Evolutionary conservation across 1,140 invertebrate genomes (phyloP).

Genomic region (Nylanderia fulva): DNA sequence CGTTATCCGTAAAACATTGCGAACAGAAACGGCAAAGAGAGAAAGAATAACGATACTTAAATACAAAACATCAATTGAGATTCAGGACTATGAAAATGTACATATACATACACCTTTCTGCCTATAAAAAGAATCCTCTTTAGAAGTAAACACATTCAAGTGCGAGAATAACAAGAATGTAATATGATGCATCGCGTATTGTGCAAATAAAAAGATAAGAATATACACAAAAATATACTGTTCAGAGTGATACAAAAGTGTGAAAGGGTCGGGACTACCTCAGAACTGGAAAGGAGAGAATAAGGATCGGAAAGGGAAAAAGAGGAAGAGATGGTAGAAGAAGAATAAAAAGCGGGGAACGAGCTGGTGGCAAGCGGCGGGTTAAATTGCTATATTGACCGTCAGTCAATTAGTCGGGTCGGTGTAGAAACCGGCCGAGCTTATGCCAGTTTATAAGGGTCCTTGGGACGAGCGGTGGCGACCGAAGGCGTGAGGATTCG

Average conservation of each 20-base stretch:
- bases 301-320: background rate
- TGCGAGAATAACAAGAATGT: constrained; percentile 21
- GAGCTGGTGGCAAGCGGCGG: constrained; percentile 62
- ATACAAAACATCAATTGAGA: constrained; percentile 21
- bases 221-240: background rate
- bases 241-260: constrained; percentile 23
- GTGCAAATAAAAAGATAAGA: constrained; percentile 37
- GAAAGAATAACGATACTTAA: constrained; percentile 10
- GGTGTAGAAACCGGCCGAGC: constrained; percentile 57
- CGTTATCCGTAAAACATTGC: background rate
- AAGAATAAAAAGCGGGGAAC: constrained; percentile 55
- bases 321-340: background rate
- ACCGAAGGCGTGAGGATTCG: constrained; percentile 58
- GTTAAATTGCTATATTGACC: constrained; percentile 74
- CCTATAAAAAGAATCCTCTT: background rate
- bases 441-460: constrained; percentile 63
- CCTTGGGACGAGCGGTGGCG: constrained; percentile 60
- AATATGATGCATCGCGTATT: background rate
- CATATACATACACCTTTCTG: constrained; percentile 4
- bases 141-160: constrained; percentile 22
- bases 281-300: background rate
- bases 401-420: constrained; percentile 69
- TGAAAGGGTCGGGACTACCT: constrained; percentile 37
- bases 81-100: constrained; percentile 3
- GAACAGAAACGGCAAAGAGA: background rate